Conservation (phyloP, 2,113 vertebrate species). For the Echinops telfairi region DNA sequence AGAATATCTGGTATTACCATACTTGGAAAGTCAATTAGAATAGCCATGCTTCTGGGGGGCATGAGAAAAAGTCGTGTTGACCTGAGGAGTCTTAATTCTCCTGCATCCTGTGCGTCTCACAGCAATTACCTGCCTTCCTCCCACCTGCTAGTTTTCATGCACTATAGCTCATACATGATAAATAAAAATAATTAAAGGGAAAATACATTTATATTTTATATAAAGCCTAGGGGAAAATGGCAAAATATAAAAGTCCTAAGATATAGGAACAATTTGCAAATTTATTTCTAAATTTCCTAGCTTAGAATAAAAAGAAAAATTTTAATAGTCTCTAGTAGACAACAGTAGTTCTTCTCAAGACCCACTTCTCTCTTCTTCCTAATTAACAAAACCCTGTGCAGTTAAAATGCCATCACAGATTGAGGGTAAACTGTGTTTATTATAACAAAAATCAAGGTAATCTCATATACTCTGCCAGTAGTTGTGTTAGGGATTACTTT, state of each 20-base stretch:
- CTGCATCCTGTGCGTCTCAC: not conserved
- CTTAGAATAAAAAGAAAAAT: not conserved
- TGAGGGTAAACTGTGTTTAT: not conserved
- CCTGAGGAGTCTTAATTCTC: slow-evolving; percentile 45
- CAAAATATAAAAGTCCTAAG: not conserved
- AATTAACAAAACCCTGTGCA: not conserved
- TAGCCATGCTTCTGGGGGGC: slow-evolving; percentile 47
- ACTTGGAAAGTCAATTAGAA: slow-evolving; percentile 40
- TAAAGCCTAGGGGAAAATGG: not conserved
- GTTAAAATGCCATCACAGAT: not conserved
- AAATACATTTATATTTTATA: slow-evolving; percentile 26
- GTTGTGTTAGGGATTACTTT: not conserved
- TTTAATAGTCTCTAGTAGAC: not conserved
- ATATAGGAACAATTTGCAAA: not conserved
- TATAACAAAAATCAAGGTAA: not conserved
- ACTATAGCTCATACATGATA: not conserved
- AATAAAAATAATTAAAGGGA: not conserved
- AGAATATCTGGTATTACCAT: slow-evolving; percentile 68
- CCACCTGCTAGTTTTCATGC: not conserved
- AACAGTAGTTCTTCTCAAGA: not conserved
- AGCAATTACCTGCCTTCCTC: not conserved
- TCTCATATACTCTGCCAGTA: not conserved
- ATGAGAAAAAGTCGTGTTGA: slow-evolving; percentile 64
- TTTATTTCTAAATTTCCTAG: not conserved
- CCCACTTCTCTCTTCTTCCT: not conserved